A percentile compares a stretch with the other conserved stretches of the same genome.
Conservation (phyloP, 1,140 invertebrate species). For the Alviniconcha marisindica region DNA sequence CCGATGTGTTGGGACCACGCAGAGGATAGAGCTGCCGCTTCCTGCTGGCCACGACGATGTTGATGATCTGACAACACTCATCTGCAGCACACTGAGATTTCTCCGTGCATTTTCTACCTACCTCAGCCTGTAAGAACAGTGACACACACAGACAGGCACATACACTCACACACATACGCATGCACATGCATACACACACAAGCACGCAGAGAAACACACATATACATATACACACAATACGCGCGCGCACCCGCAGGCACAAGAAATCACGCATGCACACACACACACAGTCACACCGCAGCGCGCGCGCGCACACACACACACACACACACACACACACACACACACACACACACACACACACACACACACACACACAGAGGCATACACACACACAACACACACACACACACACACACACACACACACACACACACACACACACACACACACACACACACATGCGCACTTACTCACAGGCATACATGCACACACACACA, state of each 20-base stretch:
- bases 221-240: not conserved
- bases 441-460: slow-evolving; percentile 14
- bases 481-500: not conserved
- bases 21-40: too few species aligned
- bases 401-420: not conserved
- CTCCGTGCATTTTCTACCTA: not conserved
- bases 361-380: not conserved
- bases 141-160: too few species aligned
- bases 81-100: slow-evolving; percentile 4
- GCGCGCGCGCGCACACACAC: not conserved
- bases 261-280: too few species aligned
- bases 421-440: slow-evolving; percentile 5
- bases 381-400: not conserved
- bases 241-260: too few species aligned
- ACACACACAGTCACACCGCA: not conserved
- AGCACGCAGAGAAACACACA: not conserved
- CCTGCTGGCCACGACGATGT: slow-evolving; percentile 22
- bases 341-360: not conserved
- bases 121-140: not conserved
- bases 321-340: not conserved
- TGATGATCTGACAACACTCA: slow-evolving; percentile 26
- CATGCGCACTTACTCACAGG: not conserved
- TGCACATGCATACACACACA: not conserved
- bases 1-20: too few species aligned
- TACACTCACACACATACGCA: not conserved